Evolutionary conservation across 2,888 invertebrate genomes (phyloP).

Genomic region (Acanthosepion esculentum): DNA sequence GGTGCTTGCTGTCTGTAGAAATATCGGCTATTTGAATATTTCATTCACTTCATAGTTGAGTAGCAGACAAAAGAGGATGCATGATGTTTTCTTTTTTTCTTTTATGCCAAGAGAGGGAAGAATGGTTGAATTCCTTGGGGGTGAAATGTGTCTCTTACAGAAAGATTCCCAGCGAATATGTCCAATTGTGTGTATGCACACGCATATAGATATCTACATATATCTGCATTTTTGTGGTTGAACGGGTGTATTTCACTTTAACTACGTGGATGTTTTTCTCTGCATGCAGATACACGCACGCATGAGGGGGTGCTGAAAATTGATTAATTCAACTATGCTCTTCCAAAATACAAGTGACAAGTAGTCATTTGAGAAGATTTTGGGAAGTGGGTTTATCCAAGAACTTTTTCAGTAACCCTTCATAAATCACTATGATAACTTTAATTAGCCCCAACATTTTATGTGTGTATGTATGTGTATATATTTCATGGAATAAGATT

Average conservation of each 20-base stretch:
- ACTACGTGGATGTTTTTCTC: too few relatives aligned
- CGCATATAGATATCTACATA: background rate
- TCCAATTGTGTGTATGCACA: background rate
- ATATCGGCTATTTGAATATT: background rate
- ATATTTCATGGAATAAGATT: too few relatives aligned
- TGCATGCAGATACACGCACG: too few relatives aligned
- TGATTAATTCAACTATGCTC: too few relatives aligned
- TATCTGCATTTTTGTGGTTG: background rate
- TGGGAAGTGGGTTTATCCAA: too few relatives aligned
- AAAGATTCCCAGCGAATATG: background rate
- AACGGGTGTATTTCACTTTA: background rate
- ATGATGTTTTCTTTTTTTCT: background rate
- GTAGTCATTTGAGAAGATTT: too few relatives aligned
- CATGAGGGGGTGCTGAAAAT: too few relatives aligned
- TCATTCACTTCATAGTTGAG: background rate
- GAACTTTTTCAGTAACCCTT: too few relatives aligned
- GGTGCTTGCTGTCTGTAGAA: background rate
- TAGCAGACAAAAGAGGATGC: background rate
- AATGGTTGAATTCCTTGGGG: background rate
- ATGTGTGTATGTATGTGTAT: too few relatives aligned
- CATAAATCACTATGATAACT: too few relatives aligned
- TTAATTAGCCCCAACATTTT: too few relatives aligned
- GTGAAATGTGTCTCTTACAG: background rate
- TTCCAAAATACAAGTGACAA: too few relatives aligned
- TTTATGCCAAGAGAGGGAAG: background rate